Percentiles rank a stretch among this genome's conserved stretches.
These are phyloP conservation scores for Megathymus violae DNA, from an alignment of 1,140 invertebrate genomes.

Conservation along the genomic window DNA sequence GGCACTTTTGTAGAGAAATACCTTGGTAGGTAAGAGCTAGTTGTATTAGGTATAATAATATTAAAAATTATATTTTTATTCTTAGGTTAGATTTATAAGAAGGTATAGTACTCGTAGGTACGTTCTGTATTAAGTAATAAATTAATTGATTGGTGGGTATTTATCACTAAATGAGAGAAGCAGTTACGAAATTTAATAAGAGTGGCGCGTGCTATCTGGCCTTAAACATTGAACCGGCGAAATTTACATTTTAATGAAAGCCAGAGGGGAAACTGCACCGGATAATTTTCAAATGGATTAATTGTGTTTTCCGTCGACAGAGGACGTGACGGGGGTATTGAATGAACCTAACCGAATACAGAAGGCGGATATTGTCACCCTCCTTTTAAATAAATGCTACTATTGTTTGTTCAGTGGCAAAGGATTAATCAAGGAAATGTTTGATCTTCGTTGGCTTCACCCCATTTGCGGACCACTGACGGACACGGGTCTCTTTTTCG, in stretches of 20 bases:
- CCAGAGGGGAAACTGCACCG: slow-evolving; percentile 60
- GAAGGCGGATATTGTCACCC: slow-evolving; percentile 31
- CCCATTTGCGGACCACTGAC: too few relatives aligned
- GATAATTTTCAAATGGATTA: slow-evolving; percentile 75
- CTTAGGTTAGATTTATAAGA: too few relatives aligned
- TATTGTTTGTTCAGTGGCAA: not conserved
- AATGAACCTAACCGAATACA: slow-evolving; percentile 27
- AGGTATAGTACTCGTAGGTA: too few relatives aligned
- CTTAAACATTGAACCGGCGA: slow-evolving; percentile 44
- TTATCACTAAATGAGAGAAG: slow-evolving; percentile 41
- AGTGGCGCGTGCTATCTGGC: slow-evolving; percentile 47
- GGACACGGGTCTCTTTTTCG: too few relatives aligned
- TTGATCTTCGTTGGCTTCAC: too few relatives aligned
- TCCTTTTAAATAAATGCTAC: slow-evolving; percentile 22
- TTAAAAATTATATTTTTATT: too few relatives aligned
- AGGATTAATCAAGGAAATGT: slow-evolving; percentile 9
- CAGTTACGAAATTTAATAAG: slow-evolving; percentile 32
- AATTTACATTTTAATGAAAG: slow-evolving; percentile 78
- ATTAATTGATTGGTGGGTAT: slow-evolving; percentile 26
- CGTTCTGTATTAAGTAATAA: too few relatives aligned
- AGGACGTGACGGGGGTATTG: slow-evolving; percentile 33
- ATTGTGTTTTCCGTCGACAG: slow-evolving; percentile 55
- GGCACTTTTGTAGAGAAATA: too few relatives aligned
- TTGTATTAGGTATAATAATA: too few relatives aligned
- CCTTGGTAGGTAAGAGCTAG: too few relatives aligned